Evolutionary conservation across 1,140 invertebrate species (phyloP).

Genomic region (Paralvinella palmiformis): DNA sequence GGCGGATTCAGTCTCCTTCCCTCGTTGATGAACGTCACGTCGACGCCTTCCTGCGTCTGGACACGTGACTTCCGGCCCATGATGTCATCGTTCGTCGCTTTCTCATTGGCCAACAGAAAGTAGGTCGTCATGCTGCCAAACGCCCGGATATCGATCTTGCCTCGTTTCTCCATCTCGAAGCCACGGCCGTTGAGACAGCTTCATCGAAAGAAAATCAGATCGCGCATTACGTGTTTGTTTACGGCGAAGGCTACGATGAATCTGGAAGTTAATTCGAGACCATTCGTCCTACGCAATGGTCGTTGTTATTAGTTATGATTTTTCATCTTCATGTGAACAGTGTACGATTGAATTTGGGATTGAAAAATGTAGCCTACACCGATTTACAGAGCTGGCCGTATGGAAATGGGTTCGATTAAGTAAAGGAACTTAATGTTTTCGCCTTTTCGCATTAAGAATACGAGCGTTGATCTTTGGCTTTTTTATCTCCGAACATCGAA

Average conservation of each 20-base stretch:
- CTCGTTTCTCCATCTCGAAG: slow-evolving; percentile 8
- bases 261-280: no score
- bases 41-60: not conserved
- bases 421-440: no score
- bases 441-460: no score
- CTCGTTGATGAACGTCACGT: slow-evolving; percentile 2
- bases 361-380: no score
- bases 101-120: slow-evolving; percentile 5
- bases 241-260: not conserved
- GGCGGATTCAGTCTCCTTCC: not conserved
- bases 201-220: not conserved
- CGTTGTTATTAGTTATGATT: no score
- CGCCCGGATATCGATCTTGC: slow-evolving; percentile 7
- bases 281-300: no score
- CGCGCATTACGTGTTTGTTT: not conserved
- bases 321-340: no score
- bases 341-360: not conserved
- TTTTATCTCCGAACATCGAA: no score
- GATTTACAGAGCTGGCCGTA: no score
- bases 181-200: not conserved
- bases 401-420: no score
- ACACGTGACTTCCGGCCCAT: slow-evolving; percentile 1
- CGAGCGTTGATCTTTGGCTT: no score
- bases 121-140: slow-evolving; percentile 8
- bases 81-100: not conserved